Evolutionary conservation across 2,797 vertebrate species (phyloP), one percentile per base, ranked within the genome.

Genomic region (Luscinia megarhynchos): DNA sequence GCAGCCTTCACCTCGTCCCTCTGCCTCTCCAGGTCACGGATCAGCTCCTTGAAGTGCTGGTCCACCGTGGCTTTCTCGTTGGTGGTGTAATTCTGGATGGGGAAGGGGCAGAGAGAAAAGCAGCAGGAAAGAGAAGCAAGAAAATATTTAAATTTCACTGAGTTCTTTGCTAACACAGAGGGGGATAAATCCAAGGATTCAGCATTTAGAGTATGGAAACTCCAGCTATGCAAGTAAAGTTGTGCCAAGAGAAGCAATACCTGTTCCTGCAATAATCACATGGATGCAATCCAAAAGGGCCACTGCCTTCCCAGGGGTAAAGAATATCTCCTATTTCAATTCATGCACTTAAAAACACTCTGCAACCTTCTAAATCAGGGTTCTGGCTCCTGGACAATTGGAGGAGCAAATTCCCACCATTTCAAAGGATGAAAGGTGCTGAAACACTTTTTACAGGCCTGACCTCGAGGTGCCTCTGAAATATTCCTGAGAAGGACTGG

Each of bases 21-120:
- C 67, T 98, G 98, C 90, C 97, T 98, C 95, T 98, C 98, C 81
- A 98, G 94, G 82, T 98, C 98, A 29, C 96, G 95, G 72, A 98
- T 97, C 84, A 98, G 94, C 91, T 98, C 98, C 93, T 97, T 98
- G 96, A 98, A 98, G 94, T 97, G 98, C 96, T 98, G 98, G 38
- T 98, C 98, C 92, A 98, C 95, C 2, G 98, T 96, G 23, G 98
- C 98, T 90, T 98, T 98, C 96, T 98, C 98, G 0, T 97, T 98
- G 94, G 98, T 97, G 63, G 98, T 98, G 78, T 98, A 98, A 89
- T 97, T 98, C 98, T 98, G 83, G 2, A 2, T 30, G 85, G 46
- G 40, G 24, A 78, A 82, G 26, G 78, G 57, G n/a, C 20, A 43
- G 17, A 32, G 59, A 32, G 22, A 57, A 41, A 69, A 21, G 58